These are phyloP conservation scores for Phaethornis superciliosus DNA, from an alignment of 2,113 vertebrate species.

Conservation along the genomic window DNA sequence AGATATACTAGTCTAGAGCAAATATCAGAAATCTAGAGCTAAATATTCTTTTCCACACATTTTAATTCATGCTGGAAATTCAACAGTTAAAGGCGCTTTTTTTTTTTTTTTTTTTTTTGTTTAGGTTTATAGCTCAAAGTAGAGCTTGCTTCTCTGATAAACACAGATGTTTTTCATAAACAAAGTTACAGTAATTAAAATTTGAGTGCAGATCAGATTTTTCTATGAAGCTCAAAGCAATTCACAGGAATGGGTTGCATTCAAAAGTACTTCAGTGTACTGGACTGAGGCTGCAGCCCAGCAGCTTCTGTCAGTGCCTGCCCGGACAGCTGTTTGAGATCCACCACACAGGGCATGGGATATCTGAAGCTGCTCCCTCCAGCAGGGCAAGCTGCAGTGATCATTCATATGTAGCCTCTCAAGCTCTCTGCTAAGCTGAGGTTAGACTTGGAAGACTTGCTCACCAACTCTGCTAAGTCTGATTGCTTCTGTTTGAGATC, in stretches of 20 bases:
- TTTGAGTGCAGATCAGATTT: background rate
- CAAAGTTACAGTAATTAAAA: constrained; percentile 10
- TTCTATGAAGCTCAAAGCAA: background rate
- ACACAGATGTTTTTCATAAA: constrained; percentile 41
- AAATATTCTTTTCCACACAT: background rate
- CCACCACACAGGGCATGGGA: fast-evolving
- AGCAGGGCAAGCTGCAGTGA: fast-evolving
- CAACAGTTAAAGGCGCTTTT: background rate
- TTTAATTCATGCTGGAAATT: background rate
- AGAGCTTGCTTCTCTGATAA: background rate
- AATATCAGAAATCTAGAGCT: background rate
- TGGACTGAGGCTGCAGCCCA: background rate
- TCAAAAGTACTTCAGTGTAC: background rate
- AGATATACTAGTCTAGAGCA: background rate
- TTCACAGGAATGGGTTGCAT: background rate
- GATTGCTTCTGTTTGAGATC: background rate
- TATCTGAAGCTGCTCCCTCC: background rate
- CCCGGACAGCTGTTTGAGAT: background rate
- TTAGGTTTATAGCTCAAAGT: background rate
- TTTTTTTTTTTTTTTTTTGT: background rate
- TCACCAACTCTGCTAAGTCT: background rate
- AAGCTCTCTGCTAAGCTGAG: background rate
- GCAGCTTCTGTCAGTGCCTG: background rate
- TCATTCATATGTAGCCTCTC: fast-evolving
- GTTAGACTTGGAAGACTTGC: background rate